Base-by-base conservation (phyloP, 53 echinoderm and acorn worm genomes). In the Paelopatides confundens region DNA sequence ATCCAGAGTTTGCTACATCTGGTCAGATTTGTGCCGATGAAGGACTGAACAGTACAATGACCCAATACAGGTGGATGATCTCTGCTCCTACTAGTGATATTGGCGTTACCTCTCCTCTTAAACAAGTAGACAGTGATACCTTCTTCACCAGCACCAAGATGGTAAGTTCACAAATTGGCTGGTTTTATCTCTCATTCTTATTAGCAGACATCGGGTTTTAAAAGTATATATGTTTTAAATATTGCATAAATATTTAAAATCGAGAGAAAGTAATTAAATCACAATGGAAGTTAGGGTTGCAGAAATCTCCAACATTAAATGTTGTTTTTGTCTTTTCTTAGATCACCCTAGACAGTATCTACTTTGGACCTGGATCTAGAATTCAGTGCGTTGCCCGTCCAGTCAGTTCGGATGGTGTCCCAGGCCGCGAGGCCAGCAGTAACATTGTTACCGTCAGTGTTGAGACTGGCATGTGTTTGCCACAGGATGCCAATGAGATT, bases 321-420 rank as follows among this genome's bases (percentile, higher is more conserved):
- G n/a, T n/a, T 43, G 43, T 43, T 58, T n/a, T 58, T 21, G 15
- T 58, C 18, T 79, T 13, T 1, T 3, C 15, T 31, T 43, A 99
- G 99, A 89, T 99, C 89, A 96, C 99, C 46, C 89, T 99, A 66
- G 99, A 99, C 91, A 95, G 95, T 66, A 88, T 99, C 91, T 99
- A 99, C 91, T 99, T 96, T 58, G 99, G 95, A 63, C 95, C 99
- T 31, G 96, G 93, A n/a, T 95, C 99, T 36, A 90, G 99, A 35
- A 89, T 99, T 39, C 93, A 92, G 85, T 99, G 99, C 69, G 87
- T 91, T 1, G 99, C 99, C 67, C 95, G 96, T 65, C 96, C 99
- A 46, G 91, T 99, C 26, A 91, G 92, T 66, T 82, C 66, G 48
- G 86, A 76, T 12, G 95, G 94, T 4, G 99, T 96, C 36, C 65